Percentiles rank a stretch among this genome's conserved stretches.
phyloP scores from a whole-genome alignment of 2,888 invertebrate species.

The Zygothrica quintamaculata region DNA sequence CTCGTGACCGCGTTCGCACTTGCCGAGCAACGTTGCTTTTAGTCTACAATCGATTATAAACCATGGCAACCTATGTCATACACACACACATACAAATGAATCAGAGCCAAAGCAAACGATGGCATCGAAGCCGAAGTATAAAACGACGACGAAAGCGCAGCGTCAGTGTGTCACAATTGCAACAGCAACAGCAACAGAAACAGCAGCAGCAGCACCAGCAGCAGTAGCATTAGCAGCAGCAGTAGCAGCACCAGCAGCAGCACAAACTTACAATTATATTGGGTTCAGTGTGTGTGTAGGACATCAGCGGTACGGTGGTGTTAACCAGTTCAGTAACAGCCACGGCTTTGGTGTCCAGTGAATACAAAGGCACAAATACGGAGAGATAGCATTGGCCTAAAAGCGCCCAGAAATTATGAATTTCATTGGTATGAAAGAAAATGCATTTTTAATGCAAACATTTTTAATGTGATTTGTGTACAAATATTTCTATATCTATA shows the following conservation, averaged over 20 bases:
- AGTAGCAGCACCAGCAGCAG: no score
- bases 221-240: no score
- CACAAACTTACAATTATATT: no score
- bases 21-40: slow-evolving; percentile 6
- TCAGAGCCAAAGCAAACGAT: slow-evolving; percentile 17
- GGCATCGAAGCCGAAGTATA: slow-evolving; percentile 24
- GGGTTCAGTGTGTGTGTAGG: slow-evolving; percentile 49
- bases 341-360: slow-evolving; percentile 51
- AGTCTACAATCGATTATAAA: slow-evolving; percentile 59
- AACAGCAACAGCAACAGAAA: slow-evolving; percentile 35
- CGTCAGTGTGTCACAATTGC: slow-evolving; percentile 67
- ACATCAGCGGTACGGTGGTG: slow-evolving; percentile 46
- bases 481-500: slow-evolving; percentile 33
- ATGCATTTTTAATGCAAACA: not conserved
- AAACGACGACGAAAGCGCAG: slow-evolving; percentile 41
- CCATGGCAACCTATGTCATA: slow-evolving; percentile 49
- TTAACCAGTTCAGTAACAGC: no score
- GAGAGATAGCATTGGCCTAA: slow-evolving; percentile 85
- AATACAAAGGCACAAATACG: slow-evolving; percentile 66
- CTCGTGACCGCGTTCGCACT: slow-evolving; percentile 73
- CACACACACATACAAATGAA: slow-evolving; percentile 16
- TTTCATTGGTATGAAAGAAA: slow-evolving; percentile 84
- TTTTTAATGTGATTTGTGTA: slow-evolving; percentile 37
- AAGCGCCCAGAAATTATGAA: slow-evolving; percentile 85
- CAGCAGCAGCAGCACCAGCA: no score